These are phyloP conservation scores for Noctilio leporinus DNA, from an alignment of 2,113 vertebrate genomes.

Conservation along the genomic window DNA sequence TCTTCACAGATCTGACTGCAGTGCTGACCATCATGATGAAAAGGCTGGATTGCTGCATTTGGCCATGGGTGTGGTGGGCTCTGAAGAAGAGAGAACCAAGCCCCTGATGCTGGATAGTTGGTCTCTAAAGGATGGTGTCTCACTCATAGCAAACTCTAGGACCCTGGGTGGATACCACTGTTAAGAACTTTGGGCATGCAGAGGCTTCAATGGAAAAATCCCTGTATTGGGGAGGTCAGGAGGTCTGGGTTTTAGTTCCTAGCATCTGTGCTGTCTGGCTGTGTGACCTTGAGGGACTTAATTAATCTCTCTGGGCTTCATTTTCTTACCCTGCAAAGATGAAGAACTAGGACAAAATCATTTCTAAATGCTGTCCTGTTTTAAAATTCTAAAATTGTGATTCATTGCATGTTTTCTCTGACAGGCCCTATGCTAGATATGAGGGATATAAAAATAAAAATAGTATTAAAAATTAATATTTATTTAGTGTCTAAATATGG, in stretches of 20 bases:
- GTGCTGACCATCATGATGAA: background rate
- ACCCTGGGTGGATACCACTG: background rate
- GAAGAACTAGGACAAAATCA: conserved; percentile 17
- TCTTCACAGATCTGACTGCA: conserved; percentile 21
- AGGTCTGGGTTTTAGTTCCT: background rate
- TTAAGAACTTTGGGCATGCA: conserved; percentile 14
- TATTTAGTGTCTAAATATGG: background rate
- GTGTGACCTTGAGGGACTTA: background rate
- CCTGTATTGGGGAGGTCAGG: background rate
- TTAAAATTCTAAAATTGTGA: conserved; percentile 25
- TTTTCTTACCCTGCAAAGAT: conserved; percentile 28
- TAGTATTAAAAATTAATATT: background rate
- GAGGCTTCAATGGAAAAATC: background rate
- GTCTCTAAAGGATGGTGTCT: background rate
- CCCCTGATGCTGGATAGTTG: background rate
- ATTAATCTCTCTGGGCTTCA: conserved; percentile 23
- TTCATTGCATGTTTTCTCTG: background rate
- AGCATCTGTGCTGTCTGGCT: background rate
- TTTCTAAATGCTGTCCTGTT: conserved; percentile 23
- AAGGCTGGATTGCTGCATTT: background rate
- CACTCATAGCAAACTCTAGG: background rate
- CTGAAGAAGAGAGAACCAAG: background rate
- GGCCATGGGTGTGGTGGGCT: background rate
- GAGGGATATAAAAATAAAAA: background rate
- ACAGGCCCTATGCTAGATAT: background rate